A percentile compares a stretch with the other conserved stretches of the same genome.
These are phyloP conservation scores for Eclectus roratus DNA, from an alignment of 2,113 vertebrate genomes.

Conservation along the genomic window DNA sequence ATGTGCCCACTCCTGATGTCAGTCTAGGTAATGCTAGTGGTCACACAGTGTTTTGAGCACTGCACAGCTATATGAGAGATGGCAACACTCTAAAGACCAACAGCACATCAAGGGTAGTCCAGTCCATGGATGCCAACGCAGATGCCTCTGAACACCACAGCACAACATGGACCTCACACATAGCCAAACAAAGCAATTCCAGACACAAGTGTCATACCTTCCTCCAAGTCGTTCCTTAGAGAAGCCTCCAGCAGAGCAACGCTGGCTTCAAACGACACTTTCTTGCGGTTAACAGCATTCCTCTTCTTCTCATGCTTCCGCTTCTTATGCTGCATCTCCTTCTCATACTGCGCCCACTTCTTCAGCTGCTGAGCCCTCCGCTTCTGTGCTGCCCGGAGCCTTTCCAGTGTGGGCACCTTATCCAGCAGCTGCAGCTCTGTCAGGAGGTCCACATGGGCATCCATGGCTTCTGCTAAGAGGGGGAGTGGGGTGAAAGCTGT, in stretches of 20 bases:
- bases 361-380: conserved; percentile 94
- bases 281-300: conserved; percentile 72
- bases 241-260: conserved; percentile 93
- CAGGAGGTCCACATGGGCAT: conserved; percentile 92
- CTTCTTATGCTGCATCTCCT: conserved; percentile 93
- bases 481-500: background rate
- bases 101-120: background rate
- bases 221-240: conserved; percentile 89
- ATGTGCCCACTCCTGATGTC: background rate
- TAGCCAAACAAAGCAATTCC: background rate
- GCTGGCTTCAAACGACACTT: conserved; percentile 90
- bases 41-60: background rate
- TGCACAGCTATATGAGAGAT: background rate
- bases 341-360: conserved; percentile 94
- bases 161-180: fast-evolving
- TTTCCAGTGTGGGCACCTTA: conserved; percentile 92
- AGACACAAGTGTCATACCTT: conserved; percentile 76
- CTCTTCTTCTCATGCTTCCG: conserved; percentile 89
- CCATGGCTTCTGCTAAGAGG: conserved; percentile 70
- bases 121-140: background rate
- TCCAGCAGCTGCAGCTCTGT: conserved; percentile 96
- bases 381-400: conserved; percentile 92
- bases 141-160: background rate
- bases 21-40: fast-evolving
- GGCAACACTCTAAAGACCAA: background rate